These are phyloP conservation scores for Actenoides lindsayi DNA, from an alignment of 2,113 vertebrate genomes.

Conservation along the genomic window DNA sequence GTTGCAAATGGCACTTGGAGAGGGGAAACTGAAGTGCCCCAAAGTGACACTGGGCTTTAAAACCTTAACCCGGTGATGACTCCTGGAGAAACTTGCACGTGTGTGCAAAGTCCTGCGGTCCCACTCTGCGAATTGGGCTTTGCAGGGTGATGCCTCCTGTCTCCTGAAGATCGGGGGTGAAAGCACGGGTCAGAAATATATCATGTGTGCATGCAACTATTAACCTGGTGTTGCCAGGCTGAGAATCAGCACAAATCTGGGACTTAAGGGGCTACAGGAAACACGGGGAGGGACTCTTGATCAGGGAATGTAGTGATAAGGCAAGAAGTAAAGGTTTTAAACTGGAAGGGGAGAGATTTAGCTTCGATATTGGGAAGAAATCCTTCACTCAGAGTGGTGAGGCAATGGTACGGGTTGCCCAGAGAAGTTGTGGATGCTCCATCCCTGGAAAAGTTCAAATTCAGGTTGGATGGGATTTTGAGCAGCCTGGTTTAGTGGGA, in stretches of 20 bases:
- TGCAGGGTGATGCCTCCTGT: rapidly evolving
- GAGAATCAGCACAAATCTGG: background rate
- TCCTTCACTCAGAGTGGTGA: background rate
- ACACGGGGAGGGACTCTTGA: too few species aligned
- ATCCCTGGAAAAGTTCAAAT: background rate
- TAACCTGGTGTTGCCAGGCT: too few species aligned
- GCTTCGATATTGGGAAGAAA: background rate
- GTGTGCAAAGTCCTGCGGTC: background rate
- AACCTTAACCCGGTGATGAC: background rate
- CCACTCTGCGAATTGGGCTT: background rate
- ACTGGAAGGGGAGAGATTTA: background rate
- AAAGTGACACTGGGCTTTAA: rapidly evolving
- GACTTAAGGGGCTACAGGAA: too few species aligned
- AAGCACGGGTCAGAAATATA: background rate
- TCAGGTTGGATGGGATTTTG: background rate
- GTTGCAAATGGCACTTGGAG: background rate
- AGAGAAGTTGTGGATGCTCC: background rate
- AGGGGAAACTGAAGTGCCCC: too few species aligned
- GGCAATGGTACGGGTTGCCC: too few species aligned
- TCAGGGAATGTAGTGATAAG: background rate
- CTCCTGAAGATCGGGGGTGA: background rate
- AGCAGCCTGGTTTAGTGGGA: background rate
- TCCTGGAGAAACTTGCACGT: rapidly evolving
- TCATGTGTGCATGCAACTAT: background rate
- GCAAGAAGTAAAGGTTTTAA: background rate